Evolutionary conservation across 1,140 invertebrate genomes (phyloP), one percentile per base, ranked within the genome.

Genomic region (Drosophila seguyi): DNA sequence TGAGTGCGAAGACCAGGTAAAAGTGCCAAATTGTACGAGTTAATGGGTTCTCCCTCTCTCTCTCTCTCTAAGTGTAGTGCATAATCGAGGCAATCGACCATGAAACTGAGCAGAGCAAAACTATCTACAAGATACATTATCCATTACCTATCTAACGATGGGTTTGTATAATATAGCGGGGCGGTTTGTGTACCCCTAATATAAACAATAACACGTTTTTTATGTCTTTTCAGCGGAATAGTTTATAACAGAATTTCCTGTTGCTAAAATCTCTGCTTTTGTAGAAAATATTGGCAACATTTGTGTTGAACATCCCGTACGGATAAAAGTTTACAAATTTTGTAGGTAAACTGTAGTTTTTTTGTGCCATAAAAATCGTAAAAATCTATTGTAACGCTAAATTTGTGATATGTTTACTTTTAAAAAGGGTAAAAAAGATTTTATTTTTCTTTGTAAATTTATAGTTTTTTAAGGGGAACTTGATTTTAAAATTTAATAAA

Each of bases 61-160:
- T 4, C n/a, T n/a, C n/a, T 29, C 6, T 29, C 29, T 29, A 29
- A 1, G 39, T 39, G 41, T 71, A 57, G 27, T 81, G 79, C 79
- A 84, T 84, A 85, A 84, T 85, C 76, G 72, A 73, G 65, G 45
- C 81, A 81, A 85, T 85, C 82, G 82, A 85, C 82, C 81, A 81
- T 85, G 73, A 85, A 85, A 36, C 56, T 4, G 39, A 56, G 31
- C 44, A 27, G 57, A 60, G 41, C 52, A 75, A 78, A 81, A 67
- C 65, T 80, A 85, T 84, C 81, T 79, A 63, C 42, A 82, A 79
- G 81, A 83, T 83, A 83, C 71, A 83, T 66, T 75, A 62, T 45
- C 52, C 53, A 41, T 39, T 48, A 29, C 5, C 47, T 4, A 48
- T 47, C 22, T n/a, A 16, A 0, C 14, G 52, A 7, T 27, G 27